Percentiles rank a stretch among this genome's conserved stretches.
Evolutionary conservation across 2,888 invertebrate genomes (phyloP).

Genomic region (Aspidiotus rigidus): DNA sequence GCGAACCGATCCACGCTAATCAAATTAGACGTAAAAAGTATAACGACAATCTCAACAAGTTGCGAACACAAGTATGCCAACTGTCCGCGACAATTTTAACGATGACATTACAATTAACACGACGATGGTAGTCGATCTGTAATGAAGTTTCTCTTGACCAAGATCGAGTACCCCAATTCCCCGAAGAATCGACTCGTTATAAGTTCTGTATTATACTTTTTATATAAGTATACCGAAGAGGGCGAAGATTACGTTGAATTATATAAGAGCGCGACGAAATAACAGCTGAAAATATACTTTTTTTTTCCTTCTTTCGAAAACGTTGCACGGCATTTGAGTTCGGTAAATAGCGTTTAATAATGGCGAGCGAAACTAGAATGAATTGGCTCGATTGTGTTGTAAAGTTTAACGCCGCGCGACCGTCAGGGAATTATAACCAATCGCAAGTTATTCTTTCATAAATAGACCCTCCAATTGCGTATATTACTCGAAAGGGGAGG

Average conservation of each 20-base stretch:
- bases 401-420: conserved; percentile 12
- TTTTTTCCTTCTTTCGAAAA: background rate
- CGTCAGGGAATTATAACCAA: conserved; percentile 27
- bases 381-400: conserved; percentile 29
- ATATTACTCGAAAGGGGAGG: conserved; percentile 29
- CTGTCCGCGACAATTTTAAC: too few relatives aligned
- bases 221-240: background rate
- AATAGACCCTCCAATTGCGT: conserved; percentile 27
- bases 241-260: background rate
- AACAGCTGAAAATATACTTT: background rate
- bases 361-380: conserved; percentile 28
- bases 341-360: conserved; percentile 31
- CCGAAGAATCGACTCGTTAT: background rate
- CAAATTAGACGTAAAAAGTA: too few relatives aligned
- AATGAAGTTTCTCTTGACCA: too few relatives aligned
- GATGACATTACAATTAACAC: too few relatives aligned
- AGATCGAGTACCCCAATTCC: background rate
- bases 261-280: background rate
- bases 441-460: conserved; percentile 27
- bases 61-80: too few relatives aligned
- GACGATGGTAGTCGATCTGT: too few relatives aligned
- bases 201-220: background rate
- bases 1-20: too few relatives aligned
- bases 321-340: conserved; percentile 1
- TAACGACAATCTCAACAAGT: too few relatives aligned